Evolutionary conservation across 2,113 vertebrate species (phyloP).

Genomic region (Rutilus rutilus): DNA sequence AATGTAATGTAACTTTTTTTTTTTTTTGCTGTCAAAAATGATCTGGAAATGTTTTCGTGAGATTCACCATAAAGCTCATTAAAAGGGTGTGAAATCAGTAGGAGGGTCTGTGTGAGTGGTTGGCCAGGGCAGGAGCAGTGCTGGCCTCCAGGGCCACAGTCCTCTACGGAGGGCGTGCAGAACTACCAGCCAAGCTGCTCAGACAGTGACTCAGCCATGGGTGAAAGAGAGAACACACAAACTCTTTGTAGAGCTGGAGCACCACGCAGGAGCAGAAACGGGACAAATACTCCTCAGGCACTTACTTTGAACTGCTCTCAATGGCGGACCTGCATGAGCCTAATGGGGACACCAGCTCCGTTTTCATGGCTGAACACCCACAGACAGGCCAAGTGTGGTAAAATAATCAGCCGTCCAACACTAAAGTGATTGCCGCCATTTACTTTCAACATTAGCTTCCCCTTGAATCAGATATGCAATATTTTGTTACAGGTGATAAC

Average conservation of each 20-base stretch:
- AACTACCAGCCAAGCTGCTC: conserved; percentile 73
- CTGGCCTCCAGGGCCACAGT: conserved; percentile 45
- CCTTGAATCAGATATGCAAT: neutral
- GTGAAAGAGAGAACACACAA: conserved; percentile 32
- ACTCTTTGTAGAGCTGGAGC: conserved; percentile 27
- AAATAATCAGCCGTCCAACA: conserved; percentile 14
- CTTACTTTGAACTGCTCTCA: conserved; percentile 39
- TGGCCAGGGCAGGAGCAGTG: conserved; percentile 57
- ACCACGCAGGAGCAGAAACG: conserved; percentile 23
- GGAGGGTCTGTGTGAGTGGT: conserved; percentile 40
- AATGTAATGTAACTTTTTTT: neutral
- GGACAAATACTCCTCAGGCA: conserved; percentile 27
- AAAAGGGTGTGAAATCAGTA: neutral
- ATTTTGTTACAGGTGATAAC: neutral
- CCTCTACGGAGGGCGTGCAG: conserved; percentile 38
- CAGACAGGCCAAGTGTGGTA: conserved; percentile 15
- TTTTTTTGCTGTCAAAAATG: neutral
- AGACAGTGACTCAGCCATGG: conserved; percentile 75
- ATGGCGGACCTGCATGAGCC: conserved; percentile 25
- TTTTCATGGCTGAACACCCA: conserved; percentile 37
- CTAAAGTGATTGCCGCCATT: neutral
- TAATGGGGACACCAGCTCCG: conserved; percentile 32
- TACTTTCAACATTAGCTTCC: neutral
- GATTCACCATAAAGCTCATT: neutral
- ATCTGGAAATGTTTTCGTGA: neutral